Base-by-base conservation (phyloP, 1,140 invertebrate genomes). In the Drosophila aff. region DNA sequence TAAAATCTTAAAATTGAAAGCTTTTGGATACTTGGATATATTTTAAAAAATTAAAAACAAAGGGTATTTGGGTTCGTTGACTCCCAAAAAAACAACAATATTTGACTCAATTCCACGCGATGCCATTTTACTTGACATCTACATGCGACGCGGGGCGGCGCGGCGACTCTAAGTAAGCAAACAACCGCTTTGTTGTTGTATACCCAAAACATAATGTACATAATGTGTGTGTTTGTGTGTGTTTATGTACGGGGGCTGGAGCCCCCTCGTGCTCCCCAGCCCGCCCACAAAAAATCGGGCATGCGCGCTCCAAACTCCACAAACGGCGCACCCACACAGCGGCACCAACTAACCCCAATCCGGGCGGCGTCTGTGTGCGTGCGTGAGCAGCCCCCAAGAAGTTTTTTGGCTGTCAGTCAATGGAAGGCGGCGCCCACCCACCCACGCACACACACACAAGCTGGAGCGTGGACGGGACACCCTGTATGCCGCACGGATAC, bases 351-450 rank as follows among this genome's bases (percentile, higher is more conserved):
- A 81, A 89, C 85, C 84, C 84, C 84, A 84, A 90, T 83, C 60
- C 79, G 53, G 36, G 50, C 40, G 66, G 63, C 53, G 41, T 63
- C 43, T 40, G 67, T 58, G 55, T 63, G 50, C 65, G 58, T 64
- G 59, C 62, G 76, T 16, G 65, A 55, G 76, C 53, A 84, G 85
- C 81, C 84, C 83, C 84, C 84, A 89, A 89, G 81, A 90, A 85
- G 69, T 89, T 89, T 86, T 89, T 89, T 89, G 84, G 85, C 84
- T 89, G 84, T 89, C 85, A 89, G 85, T 89, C 84, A 89, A 89
- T 89, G 84, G 85, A 89, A 90, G 78, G 85, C 82, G 78, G 77
- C 81, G 81, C 83, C 83, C 47, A 64, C 55, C 52, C 55, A 76
- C 62, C 81, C 36, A 31, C 47, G 31, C 31, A n/a, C 16, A 52